phyloP scores from a whole-genome alignment of 53 echinoderm and acorn worm genomes.

The Holothuria scabra region DNA sequence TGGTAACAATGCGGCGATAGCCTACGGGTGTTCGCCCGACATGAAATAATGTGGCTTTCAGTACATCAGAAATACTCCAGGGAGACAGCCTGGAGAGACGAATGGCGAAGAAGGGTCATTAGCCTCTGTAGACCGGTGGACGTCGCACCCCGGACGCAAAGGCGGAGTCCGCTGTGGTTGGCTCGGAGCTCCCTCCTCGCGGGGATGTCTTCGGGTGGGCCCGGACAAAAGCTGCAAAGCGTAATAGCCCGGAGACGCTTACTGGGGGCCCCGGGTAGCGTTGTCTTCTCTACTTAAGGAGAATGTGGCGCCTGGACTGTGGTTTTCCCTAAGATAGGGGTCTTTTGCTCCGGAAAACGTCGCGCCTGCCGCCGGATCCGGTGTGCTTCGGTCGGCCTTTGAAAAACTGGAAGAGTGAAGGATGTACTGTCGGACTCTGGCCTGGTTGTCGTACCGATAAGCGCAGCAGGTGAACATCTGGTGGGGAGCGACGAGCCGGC shows the following conservation, averaged over 20 bases:
- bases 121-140: constrained; percentile 54
- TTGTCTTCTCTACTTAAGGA: constrained; percentile 81
- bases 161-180: constrained; percentile 62
- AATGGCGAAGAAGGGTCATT: too few species aligned
- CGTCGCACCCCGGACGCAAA: constrained; percentile 71
- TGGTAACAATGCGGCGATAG: too few species aligned
- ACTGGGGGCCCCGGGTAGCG: constrained; percentile 91
- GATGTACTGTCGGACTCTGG: constrained; percentile 64
- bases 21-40: too few species aligned
- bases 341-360: constrained; percentile 75
- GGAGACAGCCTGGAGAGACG: too few species aligned
- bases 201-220: constrained; percentile 30
- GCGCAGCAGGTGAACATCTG: constrained; percentile 86
- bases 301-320: constrained; percentile 56
- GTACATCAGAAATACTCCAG: too few species aligned
- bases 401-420: constrained; percentile 77
- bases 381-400: constrained; percentile 74
- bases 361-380: constrained; percentile 85
- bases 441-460: constrained; percentile 82
- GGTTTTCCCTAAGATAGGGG: constrained; percentile 65
- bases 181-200: background rate
- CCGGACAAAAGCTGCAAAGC: constrained; percentile 70
- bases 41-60: too few species aligned
- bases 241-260: constrained; percentile 76
- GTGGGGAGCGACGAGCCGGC: too few species aligned